Base-by-base conservation (phyloP, 2,113 vertebrate genomes). In the Halcyon senegalensis region DNA sequence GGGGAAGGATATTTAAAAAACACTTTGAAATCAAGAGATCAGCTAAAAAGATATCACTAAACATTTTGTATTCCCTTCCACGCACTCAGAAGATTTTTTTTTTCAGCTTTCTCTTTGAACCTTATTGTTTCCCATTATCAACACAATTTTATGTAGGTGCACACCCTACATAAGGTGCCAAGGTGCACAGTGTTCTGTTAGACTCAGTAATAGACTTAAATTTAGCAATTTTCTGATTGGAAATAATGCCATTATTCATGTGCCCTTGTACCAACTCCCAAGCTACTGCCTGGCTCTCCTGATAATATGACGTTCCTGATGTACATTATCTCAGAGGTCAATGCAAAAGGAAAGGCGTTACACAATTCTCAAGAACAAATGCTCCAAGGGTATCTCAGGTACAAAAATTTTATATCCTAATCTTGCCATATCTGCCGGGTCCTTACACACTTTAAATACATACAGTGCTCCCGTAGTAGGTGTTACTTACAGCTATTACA, bases 241-340 rank as follows among this genome's bases (percentile, higher is more conserved):
- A 94, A 96, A 95, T 95, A 96, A 93, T 94, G 70, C 80, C 84
- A 89, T 96, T 96, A 93, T 96, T 96, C 96, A 79, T 96, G 74
- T 96, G 96, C 84, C 96, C 96, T 96, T 96, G 93, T 94, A 94
- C 84, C 83, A 95, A 91, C 67, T 97, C 96, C 96, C 96, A 92
- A 39, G 95, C 62, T 91, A 50, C 89, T 1, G 46, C 55, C 70
- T 89, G 77, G 55, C 60, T 97, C 96, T 94, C 96, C 93, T 97
- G 96, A 93, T 90, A 94, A 91, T 97, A 94, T 25, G 43, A 77
- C 1, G 10, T 85, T 94, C 89, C 84, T 87, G 89, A 67, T 91
- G 93, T 78, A 80, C 70, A 92, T 96, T 94, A 97, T 92, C 93
- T 94, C 91, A 48, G 96, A 97, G 96, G 96, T 97, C 94, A 96